A percentile compares a stretch with the other conserved stretches of the same genome.
Evolutionary conservation across 1,140 invertebrate species (phyloP).

Genomic region (Chelonus insularis): DNA sequence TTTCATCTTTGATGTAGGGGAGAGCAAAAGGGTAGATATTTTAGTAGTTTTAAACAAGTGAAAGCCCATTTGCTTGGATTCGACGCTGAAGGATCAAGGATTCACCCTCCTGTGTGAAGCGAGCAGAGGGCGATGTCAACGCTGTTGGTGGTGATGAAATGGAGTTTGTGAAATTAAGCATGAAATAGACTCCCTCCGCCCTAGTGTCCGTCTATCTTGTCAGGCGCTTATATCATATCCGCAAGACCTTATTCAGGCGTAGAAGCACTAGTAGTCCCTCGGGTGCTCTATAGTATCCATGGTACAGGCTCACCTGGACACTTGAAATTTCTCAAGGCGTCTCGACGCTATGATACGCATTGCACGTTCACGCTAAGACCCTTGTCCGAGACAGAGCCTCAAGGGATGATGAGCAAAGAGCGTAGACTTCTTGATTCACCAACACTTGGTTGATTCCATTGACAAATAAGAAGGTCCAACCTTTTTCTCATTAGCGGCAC

Average conservation of each 20-base stretch:
- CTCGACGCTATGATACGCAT: not conserved
- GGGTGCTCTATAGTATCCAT: constrained; percentile 16
- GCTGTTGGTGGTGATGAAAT: constrained; percentile 44
- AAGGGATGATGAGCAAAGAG: not conserved
- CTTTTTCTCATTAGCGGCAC: constrained; percentile 61
- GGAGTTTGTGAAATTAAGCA: constrained; percentile 60
- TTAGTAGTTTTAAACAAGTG: no score
- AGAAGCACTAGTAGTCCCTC: constrained; percentile 24
- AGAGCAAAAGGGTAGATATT: no score
- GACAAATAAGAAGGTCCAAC: constrained; percentile 57
- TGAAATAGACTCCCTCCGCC: constrained; percentile 59
- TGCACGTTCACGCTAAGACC: not conserved
- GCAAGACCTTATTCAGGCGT: constrained; percentile 13
- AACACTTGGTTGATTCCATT: constrained; percentile 43
- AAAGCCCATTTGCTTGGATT: no score
- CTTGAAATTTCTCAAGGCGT: no score
- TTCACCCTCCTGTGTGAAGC: not conserved
- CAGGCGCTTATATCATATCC: constrained; percentile 1
- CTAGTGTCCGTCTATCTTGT: constrained; percentile 46
- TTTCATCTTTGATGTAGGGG: no score
- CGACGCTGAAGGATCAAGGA: no score
- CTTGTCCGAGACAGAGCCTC: not conserved
- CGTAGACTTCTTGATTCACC: constrained; percentile 46
- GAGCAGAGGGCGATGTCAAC: not conserved
- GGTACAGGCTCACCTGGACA: no score